Conservation (phyloP, 2,113 vertebrate genomes). For the Corythaeola cristata region DNA sequence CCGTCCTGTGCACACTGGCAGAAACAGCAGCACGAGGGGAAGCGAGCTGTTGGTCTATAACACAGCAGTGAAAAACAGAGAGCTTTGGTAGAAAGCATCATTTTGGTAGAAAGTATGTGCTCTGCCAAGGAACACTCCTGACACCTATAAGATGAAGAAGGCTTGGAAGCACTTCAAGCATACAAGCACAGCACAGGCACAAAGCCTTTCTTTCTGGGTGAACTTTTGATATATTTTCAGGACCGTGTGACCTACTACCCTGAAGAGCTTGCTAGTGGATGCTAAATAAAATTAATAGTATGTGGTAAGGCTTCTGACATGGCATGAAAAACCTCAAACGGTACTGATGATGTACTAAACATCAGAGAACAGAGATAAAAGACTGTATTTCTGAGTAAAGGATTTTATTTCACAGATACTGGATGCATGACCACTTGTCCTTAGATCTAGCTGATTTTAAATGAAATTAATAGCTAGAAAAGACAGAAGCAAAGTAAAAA, state of each 20-base stretch:
- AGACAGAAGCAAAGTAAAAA: neutral
- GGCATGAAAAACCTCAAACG: neutral
- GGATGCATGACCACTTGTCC: neutral
- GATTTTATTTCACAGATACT: neutral
- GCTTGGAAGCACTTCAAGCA: neutral
- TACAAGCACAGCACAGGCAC: neutral
- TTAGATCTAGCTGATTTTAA: neutral
- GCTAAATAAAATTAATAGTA: constrained; percentile 13
- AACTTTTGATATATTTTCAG: neutral
- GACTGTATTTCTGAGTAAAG: neutral
- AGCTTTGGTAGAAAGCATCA: neutral
- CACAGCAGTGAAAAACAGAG: neutral
- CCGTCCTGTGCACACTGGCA: neutral
- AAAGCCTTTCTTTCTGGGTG: neutral
- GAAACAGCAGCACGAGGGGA: neutral
- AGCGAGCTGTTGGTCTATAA: neutral
- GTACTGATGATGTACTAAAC: neutral
- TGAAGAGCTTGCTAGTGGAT: neutral
- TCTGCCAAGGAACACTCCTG: neutral
- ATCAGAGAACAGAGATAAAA: neutral
- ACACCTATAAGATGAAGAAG: neutral
- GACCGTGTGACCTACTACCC: neutral
- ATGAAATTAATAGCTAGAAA: neutral
- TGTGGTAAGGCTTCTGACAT: neutral
- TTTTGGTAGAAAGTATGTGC: neutral